These are phyloP conservation scores for Phymastichus coffea DNA, from an alignment of 1,140 invertebrate species.

Conservation along the genomic window DNA sequence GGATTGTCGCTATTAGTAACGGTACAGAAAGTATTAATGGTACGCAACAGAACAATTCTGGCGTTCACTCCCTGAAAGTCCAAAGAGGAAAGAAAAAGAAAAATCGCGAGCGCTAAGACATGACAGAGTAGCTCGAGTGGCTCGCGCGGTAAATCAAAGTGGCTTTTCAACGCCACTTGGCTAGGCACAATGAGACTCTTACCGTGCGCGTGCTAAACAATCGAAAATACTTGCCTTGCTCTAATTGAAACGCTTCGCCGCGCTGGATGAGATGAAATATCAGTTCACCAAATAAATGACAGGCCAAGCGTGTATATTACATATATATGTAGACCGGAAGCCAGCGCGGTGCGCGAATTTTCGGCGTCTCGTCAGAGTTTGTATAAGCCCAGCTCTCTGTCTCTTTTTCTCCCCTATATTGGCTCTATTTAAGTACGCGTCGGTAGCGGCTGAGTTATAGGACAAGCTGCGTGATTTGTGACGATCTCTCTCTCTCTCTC, in stretches of 20 bases:
- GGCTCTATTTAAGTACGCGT: slow-evolving; percentile 52
- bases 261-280: slow-evolving; percentile 16
- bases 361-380: no score
- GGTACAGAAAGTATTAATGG: slow-evolving; percentile 15
- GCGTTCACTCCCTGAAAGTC: not conserved
- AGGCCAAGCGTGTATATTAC: no score
- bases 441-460: slow-evolving; percentile 47
- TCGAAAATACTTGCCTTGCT: no score
- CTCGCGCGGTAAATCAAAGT: slow-evolving; percentile 15
- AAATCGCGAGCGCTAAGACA: not conserved
- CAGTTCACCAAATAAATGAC: slow-evolving; percentile 23
- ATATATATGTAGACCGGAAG: no score
- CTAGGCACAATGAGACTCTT: not conserved
- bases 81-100: not conserved
- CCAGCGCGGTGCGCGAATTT: no score
- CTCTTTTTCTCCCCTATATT: no score
- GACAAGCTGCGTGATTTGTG: slow-evolving; percentile 50
- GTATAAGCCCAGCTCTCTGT: no score
- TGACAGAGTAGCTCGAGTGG: not conserved
- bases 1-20: slow-evolving; percentile 14
- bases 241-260: slow-evolving; percentile 14
- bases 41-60: slow-evolving; percentile 12
- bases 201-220: not conserved
- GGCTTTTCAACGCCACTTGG: slow-evolving; percentile 3
- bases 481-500: slow-evolving; percentile 45